Conservation (phyloP, 2,113 vertebrate genomes). For the Spermophilus dauricus region DNA sequence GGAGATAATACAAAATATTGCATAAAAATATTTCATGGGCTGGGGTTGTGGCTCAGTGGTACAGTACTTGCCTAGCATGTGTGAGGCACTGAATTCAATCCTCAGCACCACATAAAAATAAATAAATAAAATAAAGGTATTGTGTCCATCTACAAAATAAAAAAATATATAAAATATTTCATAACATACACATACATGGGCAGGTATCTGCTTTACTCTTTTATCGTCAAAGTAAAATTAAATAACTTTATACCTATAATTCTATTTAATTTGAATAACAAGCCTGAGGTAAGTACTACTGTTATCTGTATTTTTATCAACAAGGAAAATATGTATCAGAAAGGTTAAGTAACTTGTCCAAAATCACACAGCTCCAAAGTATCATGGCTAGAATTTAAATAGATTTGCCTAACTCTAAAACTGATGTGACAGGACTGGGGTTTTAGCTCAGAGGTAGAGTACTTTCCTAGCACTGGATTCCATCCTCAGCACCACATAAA, state of each 20-base stretch:
- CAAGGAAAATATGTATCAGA: background rate
- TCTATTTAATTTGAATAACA: background rate
- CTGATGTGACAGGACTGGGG: no score
- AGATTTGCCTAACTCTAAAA: slow-evolving; percentile 28
- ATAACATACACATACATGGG: background rate
- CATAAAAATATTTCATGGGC: background rate
- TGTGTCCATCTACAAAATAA: no score
- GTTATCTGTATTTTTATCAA: slow-evolving; percentile 3
- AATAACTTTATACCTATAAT: background rate
- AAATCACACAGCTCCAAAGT: background rate
- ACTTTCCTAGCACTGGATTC: no score
- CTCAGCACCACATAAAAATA: no score
- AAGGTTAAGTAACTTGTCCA: no score
- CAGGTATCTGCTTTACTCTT: background rate
- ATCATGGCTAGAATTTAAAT: background rate
- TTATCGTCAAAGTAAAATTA: background rate
- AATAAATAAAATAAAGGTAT: no score
- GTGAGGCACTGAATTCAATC: no score
- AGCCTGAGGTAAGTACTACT: background rate
- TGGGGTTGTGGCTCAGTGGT: no score
- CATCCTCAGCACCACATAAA: no score
- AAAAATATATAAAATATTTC: background rate
- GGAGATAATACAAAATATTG: background rate
- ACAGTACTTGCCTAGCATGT: no score
- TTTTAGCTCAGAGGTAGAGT: no score